Evolutionary conservation across 2,113 vertebrate genomes (phyloP).

Genomic region (Rhagologus leucostigma): DNA sequence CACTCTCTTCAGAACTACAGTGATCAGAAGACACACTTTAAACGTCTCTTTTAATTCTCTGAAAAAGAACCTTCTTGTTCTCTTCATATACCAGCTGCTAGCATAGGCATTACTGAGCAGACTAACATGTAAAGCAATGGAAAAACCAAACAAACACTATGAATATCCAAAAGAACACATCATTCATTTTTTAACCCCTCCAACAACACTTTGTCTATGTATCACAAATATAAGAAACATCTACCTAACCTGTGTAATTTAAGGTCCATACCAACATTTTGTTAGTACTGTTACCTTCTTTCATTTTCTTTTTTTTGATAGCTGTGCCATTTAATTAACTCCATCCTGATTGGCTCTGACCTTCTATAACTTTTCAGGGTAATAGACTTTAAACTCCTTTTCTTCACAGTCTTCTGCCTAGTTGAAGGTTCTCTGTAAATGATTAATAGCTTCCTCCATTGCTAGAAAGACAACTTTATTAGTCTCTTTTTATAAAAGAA

Average conservation of each 20-base stretch:
- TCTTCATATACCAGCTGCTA: background rate
- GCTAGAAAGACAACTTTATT: background rate
- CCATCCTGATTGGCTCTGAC: background rate
- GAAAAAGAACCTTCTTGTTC: background rate
- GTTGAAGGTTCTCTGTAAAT: background rate
- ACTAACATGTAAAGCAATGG: background rate
- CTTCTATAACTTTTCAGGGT: background rate
- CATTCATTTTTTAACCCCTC: background rate
- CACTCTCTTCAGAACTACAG: background rate
- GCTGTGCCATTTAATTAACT: background rate
- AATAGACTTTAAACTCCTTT: background rate
- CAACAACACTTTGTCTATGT: background rate
- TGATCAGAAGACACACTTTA: background rate
- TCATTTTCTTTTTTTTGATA: background rate
- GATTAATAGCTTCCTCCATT: background rate
- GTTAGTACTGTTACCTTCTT: background rate
- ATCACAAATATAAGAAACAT: background rate
- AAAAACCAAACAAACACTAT: background rate
- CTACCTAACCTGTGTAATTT: background rate
- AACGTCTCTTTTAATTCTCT: background rate
- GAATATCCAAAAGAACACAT: background rate
- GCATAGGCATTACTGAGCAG: background rate
- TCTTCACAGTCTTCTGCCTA: background rate
- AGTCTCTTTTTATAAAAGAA: background rate
- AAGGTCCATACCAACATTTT: background rate